Conservation (phyloP, 30 jellyfish, hydroid and myxozoan species). For the Catostylus mosaicus region DNA sequence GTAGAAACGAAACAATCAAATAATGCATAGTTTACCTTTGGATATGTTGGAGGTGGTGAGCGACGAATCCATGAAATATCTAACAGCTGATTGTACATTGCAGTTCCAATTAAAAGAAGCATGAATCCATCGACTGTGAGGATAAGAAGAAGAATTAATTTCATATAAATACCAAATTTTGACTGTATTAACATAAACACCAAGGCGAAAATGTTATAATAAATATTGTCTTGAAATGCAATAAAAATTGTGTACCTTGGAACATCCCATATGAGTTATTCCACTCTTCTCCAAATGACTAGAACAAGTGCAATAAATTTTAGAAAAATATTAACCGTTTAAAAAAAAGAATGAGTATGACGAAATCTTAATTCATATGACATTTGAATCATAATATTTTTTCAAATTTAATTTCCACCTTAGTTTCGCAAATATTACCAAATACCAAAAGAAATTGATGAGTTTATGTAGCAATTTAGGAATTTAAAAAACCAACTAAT, state of each 20-base stretch:
- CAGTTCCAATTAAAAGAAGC: constrained; percentile 85
- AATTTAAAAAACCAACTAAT: too few relatives aligned
- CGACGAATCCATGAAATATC: constrained; percentile 79
- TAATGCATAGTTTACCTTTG: constrained; percentile 33
- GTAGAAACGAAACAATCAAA: neutral
- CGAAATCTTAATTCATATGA: too few relatives aligned
- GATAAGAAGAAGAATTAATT: neutral
- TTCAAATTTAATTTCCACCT: too few relatives aligned
- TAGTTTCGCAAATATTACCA: too few relatives aligned
- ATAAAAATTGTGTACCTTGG: constrained; percentile 63
- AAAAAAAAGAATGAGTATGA: too few relatives aligned
- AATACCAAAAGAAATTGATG: too few relatives aligned
- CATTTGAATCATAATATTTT: too few relatives aligned
- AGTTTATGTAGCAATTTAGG: too few relatives aligned
- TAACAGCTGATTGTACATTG: constrained; percentile 75
- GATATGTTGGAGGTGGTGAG: constrained; percentile 49
- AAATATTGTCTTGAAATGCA: neutral
- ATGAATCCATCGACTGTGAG: constrained; percentile 84
- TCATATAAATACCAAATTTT: neutral
- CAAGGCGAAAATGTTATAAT: too few relatives aligned
- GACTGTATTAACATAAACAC: neutral
- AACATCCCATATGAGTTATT: constrained; percentile 65
- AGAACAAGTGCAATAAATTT: neutral
- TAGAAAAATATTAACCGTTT: neutral
- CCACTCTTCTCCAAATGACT: constrained; percentile 86